Conservation (phyloP, 2,888 invertebrate genomes). For the Syrista parreyssii region DNA sequence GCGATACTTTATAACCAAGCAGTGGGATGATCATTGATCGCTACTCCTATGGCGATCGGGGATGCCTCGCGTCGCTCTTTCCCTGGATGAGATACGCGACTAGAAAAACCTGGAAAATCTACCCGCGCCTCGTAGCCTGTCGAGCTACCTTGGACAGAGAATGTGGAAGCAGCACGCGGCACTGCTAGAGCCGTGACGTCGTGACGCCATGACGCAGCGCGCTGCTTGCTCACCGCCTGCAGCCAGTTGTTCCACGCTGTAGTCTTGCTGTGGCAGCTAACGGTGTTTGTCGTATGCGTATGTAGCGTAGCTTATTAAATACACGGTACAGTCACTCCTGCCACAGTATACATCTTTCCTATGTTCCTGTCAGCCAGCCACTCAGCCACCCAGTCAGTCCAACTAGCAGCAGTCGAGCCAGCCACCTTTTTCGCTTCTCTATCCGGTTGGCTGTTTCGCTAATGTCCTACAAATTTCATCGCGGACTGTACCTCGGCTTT, state of each 20-base stretch:
- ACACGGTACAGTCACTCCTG: not conserved
- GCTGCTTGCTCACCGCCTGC: not conserved
- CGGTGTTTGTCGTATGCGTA: constrained; percentile 10
- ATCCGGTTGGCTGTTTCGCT: not conserved
- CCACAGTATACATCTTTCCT: not conserved
- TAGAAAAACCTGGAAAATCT: not conserved
- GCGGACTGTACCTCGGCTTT: not conserved
- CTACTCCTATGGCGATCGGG: too few species aligned
- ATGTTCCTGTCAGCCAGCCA: too few species aligned
- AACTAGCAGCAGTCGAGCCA: too few species aligned
- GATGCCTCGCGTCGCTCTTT: too few species aligned
- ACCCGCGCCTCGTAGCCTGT: not conserved
- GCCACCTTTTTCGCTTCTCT: not conserved
- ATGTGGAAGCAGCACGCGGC: not conserved
- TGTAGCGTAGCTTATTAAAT: constrained; percentile 6
- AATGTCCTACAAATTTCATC: too few species aligned
- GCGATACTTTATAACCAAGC: not conserved
- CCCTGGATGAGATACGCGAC: not conserved
- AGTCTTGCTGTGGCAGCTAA: not conserved
- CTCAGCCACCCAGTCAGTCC: too few species aligned
- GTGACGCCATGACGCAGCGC: not conserved
- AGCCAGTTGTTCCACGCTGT: not conserved
- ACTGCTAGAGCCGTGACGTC: not conserved
- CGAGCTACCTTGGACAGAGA: too few species aligned
- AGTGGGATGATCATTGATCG: too few species aligned